These are phyloP conservation scores for Zaprionus bogoriensis DNA, from an alignment of 2,888 invertebrate species.

Conservation along the genomic window DNA sequence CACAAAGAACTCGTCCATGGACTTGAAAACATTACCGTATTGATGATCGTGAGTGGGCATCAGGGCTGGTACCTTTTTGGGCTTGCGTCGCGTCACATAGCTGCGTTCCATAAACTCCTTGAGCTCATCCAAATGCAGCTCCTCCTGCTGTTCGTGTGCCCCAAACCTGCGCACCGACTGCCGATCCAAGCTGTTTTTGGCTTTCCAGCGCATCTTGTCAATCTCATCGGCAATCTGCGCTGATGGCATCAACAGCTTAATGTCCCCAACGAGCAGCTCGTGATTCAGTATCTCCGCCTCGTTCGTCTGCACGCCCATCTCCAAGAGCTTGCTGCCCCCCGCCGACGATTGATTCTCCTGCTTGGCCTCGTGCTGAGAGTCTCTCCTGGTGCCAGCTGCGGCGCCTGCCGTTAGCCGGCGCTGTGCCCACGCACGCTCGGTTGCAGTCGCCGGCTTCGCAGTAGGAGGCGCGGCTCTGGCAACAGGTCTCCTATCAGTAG, in stretches of 20 bases:
- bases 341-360: neutral
- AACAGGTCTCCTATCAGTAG: too few species aligned
- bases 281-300: slow-evolving; percentile 75
- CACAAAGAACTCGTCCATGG: slow-evolving; percentile 75
- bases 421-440: slow-evolving; percentile 28
- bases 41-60: slow-evolving; percentile 41
- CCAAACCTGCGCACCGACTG: slow-evolving; percentile 64
- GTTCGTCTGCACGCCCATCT: slow-evolving; percentile 67
- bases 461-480: too few species aligned
- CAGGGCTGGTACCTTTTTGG: slow-evolving; percentile 38
- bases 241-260: slow-evolving; percentile 67
- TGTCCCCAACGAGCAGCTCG: slow-evolving; percentile 64
- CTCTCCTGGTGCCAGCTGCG: neutral
- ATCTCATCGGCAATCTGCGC: slow-evolving; percentile 57
- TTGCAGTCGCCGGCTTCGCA: neutral
- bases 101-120: slow-evolving; percentile 75
- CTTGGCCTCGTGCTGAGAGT: neutral
- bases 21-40: slow-evolving; percentile 57
- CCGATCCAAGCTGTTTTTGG: slow-evolving; percentile 25
- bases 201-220: slow-evolving; percentile 53
- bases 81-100: slow-evolving; percentile 57
- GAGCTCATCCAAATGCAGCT: slow-evolving; percentile 74
- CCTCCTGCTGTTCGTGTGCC: slow-evolving; percentile 64
- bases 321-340: slow-evolving; percentile 12
- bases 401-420: slow-evolving; percentile 16